Base-by-base conservation (phyloP, 2,888 invertebrate genomes). In the Diarsia brunnea region DNA sequence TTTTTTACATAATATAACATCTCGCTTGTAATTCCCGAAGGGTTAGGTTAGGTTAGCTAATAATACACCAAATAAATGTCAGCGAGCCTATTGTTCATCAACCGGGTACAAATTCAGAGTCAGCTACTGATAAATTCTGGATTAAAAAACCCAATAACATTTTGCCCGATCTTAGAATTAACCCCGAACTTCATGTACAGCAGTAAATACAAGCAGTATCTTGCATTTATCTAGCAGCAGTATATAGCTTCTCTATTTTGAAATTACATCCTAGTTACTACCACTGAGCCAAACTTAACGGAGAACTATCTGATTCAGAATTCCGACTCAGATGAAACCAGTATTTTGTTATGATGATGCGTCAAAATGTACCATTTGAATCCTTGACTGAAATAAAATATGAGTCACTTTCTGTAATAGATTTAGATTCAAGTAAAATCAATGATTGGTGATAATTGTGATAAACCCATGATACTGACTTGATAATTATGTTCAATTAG, bases 321-420 rank as follows among this genome's bases (percentile, higher is more conserved):
- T 65, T 27, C 24, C 19, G 27, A 71, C 24, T 43, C 58, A 71
- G 31, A 38, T 79, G 24, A 45, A 79, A 64, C 72, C 43, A 58
- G 63, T 69, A 49, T 78, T 31, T 11, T 43, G n/a, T 19, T 27
- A 27, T 24, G 79, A 27, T 24, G 79, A 76, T 63, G 53, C n/a
- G 38, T 38, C 47, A 31, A 78, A 76, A 77, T 75, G 3, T 16
- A 61, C 24, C 24, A 53, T 47, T 61, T 16, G 21, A 31, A 38
- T 49, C 27, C 19, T 21, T 63, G 53, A 69, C 63, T 76, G 53
- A 63, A n/a, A 31, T 16, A 10, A 63, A 21, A 14, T n/a, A 43
- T 49, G 70, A 78, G 27, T 70, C 70, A 55, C 27, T n/a, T 53
- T 45, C 47, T 63, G 4, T n/a, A 31, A 76, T n/a, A 55, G 10